phyloP scores from a whole-genome alignment of 2,797 vertebrate species.

The Sebastes flavidus region DNA sequence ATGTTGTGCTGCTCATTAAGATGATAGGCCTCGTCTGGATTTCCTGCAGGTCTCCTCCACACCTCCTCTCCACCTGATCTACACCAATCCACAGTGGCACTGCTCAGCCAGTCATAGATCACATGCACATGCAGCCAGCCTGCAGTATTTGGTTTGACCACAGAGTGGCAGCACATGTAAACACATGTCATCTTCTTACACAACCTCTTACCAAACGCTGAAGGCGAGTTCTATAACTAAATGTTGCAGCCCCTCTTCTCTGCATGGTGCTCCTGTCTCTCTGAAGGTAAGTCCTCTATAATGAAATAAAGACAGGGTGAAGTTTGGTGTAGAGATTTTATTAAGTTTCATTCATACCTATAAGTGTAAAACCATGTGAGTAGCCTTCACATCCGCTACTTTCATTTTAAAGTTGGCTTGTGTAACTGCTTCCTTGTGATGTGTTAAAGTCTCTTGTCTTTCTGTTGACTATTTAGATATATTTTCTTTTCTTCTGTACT shows the following conservation, averaged over 20 bases:
- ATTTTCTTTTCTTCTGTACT: too few species aligned
- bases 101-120: not conserved
- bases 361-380: not conserved
- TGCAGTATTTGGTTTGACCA: slow-evolving; percentile 9
- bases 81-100: too few species aligned
- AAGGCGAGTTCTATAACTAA: not conserved
- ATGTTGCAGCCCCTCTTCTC: not conserved
- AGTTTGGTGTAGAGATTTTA: fast-evolving
- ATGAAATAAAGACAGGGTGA: too few species aligned
- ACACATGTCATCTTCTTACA: slow-evolving; percentile 42
- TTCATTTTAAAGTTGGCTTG: not conserved
- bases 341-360: not conserved
- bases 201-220: slow-evolving; percentile 36
- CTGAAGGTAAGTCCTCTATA: not conserved
- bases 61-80: too few species aligned
- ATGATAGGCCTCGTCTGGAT: too few species aligned
- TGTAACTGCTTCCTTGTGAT: not conserved
- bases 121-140: not conserved
- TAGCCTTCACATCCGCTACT: not conserved
- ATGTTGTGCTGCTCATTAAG: too few species aligned
- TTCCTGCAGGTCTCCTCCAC: too few species aligned
- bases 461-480: not conserved
- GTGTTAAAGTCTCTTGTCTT: not conserved
- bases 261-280: not conserved
- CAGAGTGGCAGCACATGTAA: slow-evolving; percentile 25